Evolutionary conservation across 2,888 invertebrate species (phyloP), one percentile per base, ranked within the genome.

Genomic region (Nowickia ferox): DNA sequence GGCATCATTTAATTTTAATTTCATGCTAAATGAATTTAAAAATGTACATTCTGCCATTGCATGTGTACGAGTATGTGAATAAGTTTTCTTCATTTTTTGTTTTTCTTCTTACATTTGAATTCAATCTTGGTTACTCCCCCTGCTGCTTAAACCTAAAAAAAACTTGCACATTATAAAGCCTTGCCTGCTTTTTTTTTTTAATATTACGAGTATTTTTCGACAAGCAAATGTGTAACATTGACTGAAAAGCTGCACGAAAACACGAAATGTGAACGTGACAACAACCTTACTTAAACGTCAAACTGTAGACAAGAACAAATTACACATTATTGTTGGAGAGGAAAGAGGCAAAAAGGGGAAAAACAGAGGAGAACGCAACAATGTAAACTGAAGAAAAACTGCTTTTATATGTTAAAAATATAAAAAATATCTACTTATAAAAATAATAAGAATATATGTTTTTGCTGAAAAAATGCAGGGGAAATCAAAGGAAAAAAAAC

Each of bases 91-190:
- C 5, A 6, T 6, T 30, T 30, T 80, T 65, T 46, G 6, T 48
- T 15, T 9, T 53, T 9, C 9, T 53, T 61, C 40, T 40, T 22
- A 81, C 78, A 76, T 80, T 72, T 75, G 30, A 66, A 82, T 68
- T 72, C 77, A 69, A 69, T 82, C 51, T 68, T 57, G 65, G 72
- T 72, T n/a, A 42, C 72, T 72, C 38, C 44, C 30, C 71, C 15
- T 51, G 63, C 66, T 40, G 3, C 46, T 42, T 9, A 57, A 38
- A 53, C 10, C 13, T 10, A 11, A 59, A 59, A 9, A 30, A 74
- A 44, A 19, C 51, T 65, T 77, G 90, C 88, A 90, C 89, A 89
- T 90, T 65, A 74, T 13, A 81, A 71, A 66, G 17, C 30, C 6
- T 30, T 30, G 30, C 30, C 30, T 30, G 30, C 2, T 30, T 30